Conservation (phyloP, 2,888 invertebrate species). For the Ichneumoninae sp. region DNA sequence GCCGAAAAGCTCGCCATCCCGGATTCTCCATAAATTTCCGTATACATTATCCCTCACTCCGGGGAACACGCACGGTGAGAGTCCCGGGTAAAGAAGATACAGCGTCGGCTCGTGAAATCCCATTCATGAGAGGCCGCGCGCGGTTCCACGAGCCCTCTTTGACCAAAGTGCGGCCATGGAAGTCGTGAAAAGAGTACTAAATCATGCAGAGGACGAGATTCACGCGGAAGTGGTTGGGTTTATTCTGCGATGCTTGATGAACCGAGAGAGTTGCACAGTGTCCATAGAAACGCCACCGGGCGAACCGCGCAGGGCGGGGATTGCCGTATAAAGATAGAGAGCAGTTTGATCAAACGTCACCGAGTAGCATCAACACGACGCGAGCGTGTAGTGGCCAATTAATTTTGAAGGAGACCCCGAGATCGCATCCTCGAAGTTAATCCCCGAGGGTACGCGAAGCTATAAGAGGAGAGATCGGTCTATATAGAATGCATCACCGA, state of each 20-base stretch:
- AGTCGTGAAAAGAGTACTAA: conserved; percentile 46
- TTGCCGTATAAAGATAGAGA: conserved; percentile 18
- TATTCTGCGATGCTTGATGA: not conserved
- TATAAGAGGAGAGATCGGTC: not conserved
- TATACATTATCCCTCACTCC: too few species aligned
- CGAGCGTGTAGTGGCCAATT: conserved; percentile 55
- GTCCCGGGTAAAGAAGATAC: too few species aligned
- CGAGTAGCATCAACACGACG: conserved; percentile 26
- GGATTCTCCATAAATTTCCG: too few species aligned
- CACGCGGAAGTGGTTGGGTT: not conserved
- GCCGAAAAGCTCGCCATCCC: too few species aligned
- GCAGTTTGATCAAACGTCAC: conserved; percentile 59
- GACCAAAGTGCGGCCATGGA: conserved; percentile 7
- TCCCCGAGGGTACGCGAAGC: conserved; percentile 25
- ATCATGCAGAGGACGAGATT: conserved; percentile 58
- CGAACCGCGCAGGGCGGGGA: not conserved
- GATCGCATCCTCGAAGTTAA: conserved; percentile 50
- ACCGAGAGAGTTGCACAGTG: not conserved
- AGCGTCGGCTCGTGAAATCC: too few species aligned
- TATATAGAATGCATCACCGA: not conserved
- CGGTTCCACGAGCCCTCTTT: not conserved
- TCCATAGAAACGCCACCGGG: not conserved
- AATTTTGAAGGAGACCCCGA: conserved; percentile 56
- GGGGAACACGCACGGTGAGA: too few species aligned
- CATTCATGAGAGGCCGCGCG: too few species aligned